These are phyloP conservation scores for Drosophila pseudoananassae DNA, from an alignment of 1,140 invertebrate genomes.

Conservation along the genomic window DNA sequence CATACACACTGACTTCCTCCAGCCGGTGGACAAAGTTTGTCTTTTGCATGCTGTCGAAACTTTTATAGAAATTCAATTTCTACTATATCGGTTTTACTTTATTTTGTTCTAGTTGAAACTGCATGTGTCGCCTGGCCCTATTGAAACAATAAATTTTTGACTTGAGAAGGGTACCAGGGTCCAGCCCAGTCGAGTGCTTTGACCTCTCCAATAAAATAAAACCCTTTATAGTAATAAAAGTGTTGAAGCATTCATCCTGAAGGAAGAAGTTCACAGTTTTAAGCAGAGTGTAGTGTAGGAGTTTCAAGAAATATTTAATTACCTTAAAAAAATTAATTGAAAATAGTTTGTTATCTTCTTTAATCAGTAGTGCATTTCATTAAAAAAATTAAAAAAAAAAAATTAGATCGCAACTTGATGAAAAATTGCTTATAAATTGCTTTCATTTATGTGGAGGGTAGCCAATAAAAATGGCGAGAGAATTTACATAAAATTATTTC, in stretches of 20 bases:
- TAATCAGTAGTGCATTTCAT: background rate
- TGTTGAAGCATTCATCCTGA: conserved; percentile 19
- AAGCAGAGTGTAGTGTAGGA: background rate
- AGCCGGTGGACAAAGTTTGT: conserved; percentile 59
- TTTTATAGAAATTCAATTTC: conserved; percentile 80
- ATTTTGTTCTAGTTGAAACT: conserved; percentile 25
- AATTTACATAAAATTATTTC: conserved; percentile 69
- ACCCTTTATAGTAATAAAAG: conserved; percentile 11
- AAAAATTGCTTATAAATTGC: conserved; percentile 76
- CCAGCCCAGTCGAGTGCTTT: conserved; percentile 52
- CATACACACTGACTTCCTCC: background rate
- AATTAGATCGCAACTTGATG: background rate
- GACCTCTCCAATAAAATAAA: conserved; percentile 38
- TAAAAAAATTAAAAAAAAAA: background rate
- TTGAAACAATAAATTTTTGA: conserved; percentile 74
- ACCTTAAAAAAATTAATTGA: background rate
- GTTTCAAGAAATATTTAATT: background rate
- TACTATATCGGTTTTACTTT: conserved; percentile 52
- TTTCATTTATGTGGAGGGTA: conserved; percentile 55
- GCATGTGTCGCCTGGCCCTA: conserved; percentile 61
- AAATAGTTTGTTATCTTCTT: background rate
- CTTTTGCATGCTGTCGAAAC: conserved; percentile 75
- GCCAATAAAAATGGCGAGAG: background rate
- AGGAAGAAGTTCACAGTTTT: background rate
- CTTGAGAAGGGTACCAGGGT: conserved; percentile 49